Evolutionary conservation across 2,797 vertebrate species (phyloP), one percentile per base, ranked within the genome.

Genomic region (Delichon dasypus): DNA sequence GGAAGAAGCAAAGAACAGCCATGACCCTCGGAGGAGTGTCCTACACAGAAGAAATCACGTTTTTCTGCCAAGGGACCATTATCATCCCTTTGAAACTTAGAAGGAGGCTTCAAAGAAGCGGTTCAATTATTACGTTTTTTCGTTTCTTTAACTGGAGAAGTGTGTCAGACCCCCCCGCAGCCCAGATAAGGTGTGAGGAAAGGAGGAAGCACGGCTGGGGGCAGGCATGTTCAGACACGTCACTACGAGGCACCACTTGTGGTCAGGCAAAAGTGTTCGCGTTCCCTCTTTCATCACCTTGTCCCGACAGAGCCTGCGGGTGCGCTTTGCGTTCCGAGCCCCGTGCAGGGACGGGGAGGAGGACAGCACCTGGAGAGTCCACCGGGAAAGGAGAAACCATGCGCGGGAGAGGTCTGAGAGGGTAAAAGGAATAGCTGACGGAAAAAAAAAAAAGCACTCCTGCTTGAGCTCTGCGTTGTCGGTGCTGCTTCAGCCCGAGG

Each of bases 251-350:
- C 44, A 54, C 51, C 14, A 11, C 4, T 40, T 0, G 8, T 1
- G 1, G 18, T 25, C 34, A 34, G 64, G 16, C 5, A 0, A 19
- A 22, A 58, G 44, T 53, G 62, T 32, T 45, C 22, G 11, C 5
- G 6, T 72, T 85, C 85, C 26, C 38, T 81, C 34, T 73, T 32
- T 40, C 12, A 7, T 11, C 65, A 5, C 3, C 18, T 5, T 0
- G 8, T 5, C 11, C 19, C 62, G 7, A 36, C 5, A 0, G 40
- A 70, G 40, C 50, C 54, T 2, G 40, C 26, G 15, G 36, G 3
- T 18, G 34, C 19, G 51, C 21, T 16, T 2, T 0, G 10, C 3
- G 16, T 1, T 2, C 1, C 6, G 15, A 57, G 29, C 34, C 32
- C 4, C 0, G 7, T 6, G 73, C 76, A 19, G 73, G 38, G 50